Evolutionary conservation across 2,797 vertebrate genomes (phyloP), one percentile per base, ranked within the genome.

Genomic region (Melanotaenia maccullochi): DNA sequence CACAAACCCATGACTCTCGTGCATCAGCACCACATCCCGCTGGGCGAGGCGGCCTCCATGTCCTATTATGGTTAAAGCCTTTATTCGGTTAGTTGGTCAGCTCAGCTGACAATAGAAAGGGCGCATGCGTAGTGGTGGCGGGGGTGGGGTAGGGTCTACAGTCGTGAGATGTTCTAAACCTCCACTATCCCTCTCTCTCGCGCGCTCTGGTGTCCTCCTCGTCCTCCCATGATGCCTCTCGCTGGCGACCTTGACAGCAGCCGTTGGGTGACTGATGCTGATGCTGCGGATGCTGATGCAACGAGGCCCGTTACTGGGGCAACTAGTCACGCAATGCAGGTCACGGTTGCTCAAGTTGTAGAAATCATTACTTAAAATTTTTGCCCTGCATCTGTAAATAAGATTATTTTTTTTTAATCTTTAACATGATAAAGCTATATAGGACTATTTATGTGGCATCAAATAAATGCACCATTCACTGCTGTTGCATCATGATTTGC

Each of bases 201-300:
- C 7, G 11, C 32, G 2, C 35, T 60, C 16, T 12, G 22, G 51
- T 25, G 73, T 73, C 64, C 65, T 70, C 74, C 79, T 81, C 65
- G 4, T 22, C 65, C 80, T 85, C 89, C 90, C 89, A 82, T 88
- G 59, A 90, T 92, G 91, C 90, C 30, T 67, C 75, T 75, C 89
- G 73, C 65, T 1, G 55, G 75, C 85, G 93, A 95, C 94, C 94
- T 94, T 94, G 89, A 93, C 73, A 67, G 58, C 0, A 57, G 63
- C 33, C 3, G 44, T 54, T 12, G 65, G 42, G 40, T 52, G 78
- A 68, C 72, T 81, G 74, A 67, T 70, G 68, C 79, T 75, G 88
- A 68, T 57, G 68, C 79, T 75, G 88, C 79, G 24, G 86, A 79
- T 86, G 85, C 84, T 89, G 90, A 91, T 85, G 91, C 82, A 78